A percentile compares a stretch with the other conserved stretches of the same genome.
These are phyloP conservation scores for Sparus aurata DNA, from an alignment of 2,797 vertebrate species.

Conservation along the genomic window DNA sequence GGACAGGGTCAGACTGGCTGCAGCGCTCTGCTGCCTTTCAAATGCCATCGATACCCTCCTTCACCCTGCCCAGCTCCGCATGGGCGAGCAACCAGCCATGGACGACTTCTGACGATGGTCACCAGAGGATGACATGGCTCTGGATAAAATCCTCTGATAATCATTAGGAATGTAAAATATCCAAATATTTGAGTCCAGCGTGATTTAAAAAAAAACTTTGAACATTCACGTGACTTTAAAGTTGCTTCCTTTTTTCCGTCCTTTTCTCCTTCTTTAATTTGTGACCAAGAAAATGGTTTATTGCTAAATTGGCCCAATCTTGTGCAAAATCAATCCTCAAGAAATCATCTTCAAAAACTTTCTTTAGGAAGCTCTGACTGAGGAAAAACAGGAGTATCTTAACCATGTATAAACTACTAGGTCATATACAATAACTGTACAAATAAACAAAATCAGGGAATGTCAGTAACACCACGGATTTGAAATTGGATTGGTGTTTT, in stretches of 20 bases:
- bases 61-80: slow-evolving; percentile 40
- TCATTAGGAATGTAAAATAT: neutral
- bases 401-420: neutral
- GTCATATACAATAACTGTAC: neutral
- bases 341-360: neutral
- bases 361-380: neutral
- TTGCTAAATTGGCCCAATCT: neutral
- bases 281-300: neutral
- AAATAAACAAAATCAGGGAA: neutral
- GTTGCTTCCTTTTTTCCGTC: neutral
- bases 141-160: slow-evolving; percentile 5
- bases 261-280: neutral
- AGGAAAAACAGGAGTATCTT: neutral
- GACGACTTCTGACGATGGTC: neutral
- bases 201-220: neutral
- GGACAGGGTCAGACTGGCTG: slow-evolving; percentile 80
- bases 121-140: neutral
- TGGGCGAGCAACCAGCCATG: slow-evolving; percentile 33
- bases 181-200: neutral
- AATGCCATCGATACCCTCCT: slow-evolving; percentile 74
- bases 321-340: neutral
- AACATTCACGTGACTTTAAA: neutral
- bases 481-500: neutral
- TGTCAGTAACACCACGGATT: neutral
- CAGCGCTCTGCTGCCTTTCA: slow-evolving; percentile 77